phyloP scores from a whole-genome alignment of 30 jellyfish, hydroid and myxozoan species.

The Aurelia aurita complex sp. Pacific region DNA sequence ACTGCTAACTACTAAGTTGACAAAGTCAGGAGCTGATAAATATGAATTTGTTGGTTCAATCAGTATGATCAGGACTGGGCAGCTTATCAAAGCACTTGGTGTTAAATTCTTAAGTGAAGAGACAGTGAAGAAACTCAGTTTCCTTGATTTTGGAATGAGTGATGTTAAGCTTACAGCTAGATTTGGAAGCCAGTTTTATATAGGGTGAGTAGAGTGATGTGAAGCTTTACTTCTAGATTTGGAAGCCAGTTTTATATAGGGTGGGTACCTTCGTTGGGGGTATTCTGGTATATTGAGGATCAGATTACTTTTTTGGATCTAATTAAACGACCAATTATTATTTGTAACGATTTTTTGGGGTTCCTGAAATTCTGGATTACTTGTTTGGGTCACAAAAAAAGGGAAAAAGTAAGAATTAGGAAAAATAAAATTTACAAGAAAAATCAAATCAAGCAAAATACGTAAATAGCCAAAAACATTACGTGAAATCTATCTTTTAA shows the following conservation, averaged over 20 bases:
- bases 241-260: constrained; percentile 53
- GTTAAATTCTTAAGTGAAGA: constrained; percentile 52
- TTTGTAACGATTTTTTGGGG: no score
- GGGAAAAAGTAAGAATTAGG: no score
- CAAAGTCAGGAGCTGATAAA: constrained; percentile 51
- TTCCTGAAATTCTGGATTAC: no score
- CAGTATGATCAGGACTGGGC: constrained; percentile 55
- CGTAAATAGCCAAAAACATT: no score
- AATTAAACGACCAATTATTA: no score
- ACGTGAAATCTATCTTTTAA: no score
- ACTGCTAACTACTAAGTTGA: constrained; percentile 17
- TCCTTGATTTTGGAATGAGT: constrained; percentile 71
- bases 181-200: constrained; percentile 56
- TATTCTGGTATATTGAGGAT: no score
- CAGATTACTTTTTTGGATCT: no score
- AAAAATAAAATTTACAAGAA: no score
- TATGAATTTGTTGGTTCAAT: constrained; percentile 58
- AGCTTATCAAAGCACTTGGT: constrained; percentile 62
- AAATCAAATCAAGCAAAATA: no score
- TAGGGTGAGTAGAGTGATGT: constrained; percentile 66
- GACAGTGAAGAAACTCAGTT: constrained; percentile 38
- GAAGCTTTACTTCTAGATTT: constrained; percentile 57
- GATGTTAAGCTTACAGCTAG: constrained; percentile 74
- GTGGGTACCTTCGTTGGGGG: constrained; percentile 16
- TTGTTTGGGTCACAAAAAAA: no score